These are phyloP conservation scores for Drosophila tristis DNA, from an alignment of 1,140 invertebrate species.

Conservation along the genomic window DNA sequence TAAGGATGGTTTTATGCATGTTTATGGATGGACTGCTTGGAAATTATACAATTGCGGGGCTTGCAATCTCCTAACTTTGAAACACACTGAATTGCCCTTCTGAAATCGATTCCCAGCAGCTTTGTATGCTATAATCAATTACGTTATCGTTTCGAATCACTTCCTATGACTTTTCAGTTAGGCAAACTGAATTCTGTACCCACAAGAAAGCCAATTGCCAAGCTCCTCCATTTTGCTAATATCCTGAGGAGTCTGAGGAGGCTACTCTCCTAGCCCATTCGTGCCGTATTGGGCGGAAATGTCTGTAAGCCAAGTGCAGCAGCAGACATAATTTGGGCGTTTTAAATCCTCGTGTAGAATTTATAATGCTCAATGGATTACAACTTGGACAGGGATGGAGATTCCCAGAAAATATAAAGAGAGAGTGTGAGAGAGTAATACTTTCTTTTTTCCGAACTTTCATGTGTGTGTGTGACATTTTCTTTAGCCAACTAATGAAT, in stretches of 20 bases:
- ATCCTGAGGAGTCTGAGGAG: neutral
- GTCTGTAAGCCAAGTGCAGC: conserved; percentile 37
- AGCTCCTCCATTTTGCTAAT: conserved; percentile 11
- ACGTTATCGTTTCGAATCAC: too few relatives aligned
- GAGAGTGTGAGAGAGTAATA: conserved; percentile 17
- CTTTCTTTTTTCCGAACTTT: conserved; percentile 34
- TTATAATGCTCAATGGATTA: conserved; percentile 49
- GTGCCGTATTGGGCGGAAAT: conserved; percentile 1
- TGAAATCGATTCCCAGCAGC: too few relatives aligned
- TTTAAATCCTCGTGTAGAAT: conserved; percentile 46
- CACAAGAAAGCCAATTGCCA: neutral
- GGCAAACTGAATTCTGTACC: too few relatives aligned
- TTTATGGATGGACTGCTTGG: too few relatives aligned
- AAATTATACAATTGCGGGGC: too few relatives aligned
- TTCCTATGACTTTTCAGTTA: too few relatives aligned
- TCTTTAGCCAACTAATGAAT: conserved; percentile 60
- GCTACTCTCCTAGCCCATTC: neutral
- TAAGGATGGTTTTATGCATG: too few relatives aligned
- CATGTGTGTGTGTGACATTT: conserved; percentile 46
- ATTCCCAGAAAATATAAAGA: neutral
- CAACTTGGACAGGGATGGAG: conserved; percentile 16
- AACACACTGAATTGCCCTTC: too few relatives aligned
- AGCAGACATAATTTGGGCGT: conserved; percentile 42
- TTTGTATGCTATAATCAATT: too few relatives aligned
- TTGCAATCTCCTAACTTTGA: too few relatives aligned